Evolutionary conservation across 2,888 invertebrate species (phyloP).

Genomic region (Osedax frankpressi): DNA sequence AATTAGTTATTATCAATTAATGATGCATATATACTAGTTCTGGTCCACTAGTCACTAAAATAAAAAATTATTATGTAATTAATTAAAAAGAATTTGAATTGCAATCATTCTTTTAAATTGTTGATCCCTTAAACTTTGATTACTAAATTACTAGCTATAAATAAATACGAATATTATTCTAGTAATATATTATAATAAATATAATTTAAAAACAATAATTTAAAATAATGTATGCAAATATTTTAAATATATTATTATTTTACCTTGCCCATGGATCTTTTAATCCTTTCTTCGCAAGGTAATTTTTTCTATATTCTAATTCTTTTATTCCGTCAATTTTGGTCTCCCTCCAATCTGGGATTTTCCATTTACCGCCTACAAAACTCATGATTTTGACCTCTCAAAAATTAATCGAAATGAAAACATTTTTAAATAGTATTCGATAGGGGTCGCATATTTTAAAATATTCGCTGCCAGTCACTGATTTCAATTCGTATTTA

Average conservation of each 20-base stretch:
- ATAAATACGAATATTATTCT: no score
- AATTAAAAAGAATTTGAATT: no score
- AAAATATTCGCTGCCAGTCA: background rate
- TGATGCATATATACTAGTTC: no score
- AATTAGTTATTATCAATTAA: no score
- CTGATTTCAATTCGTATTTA: background rate
- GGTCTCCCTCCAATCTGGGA: conserved; percentile 34
- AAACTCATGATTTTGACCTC: conserved; percentile 9
- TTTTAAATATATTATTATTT: background rate
- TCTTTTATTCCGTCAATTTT: conserved; percentile 33
- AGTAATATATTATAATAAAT: no score
- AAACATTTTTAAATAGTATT: background rate
- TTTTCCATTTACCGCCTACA: conserved; percentile 14
- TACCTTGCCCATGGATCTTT: conserved; percentile 49
- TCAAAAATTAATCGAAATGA: background rate
- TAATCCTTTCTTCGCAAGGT: conserved; percentile 30
- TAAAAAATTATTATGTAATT: no score
- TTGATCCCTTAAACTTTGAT: no score
- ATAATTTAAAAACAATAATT: no score
- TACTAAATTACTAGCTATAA: no score
- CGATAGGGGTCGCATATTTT: background rate
- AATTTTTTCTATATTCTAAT: conserved; percentile 28
- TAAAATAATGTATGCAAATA: no score
- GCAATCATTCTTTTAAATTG: no score
- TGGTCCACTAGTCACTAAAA: no score